Evolutionary conservation across 2,888 invertebrate genomes (phyloP), one percentile per base, ranked within the genome.

Genomic region (Hemithea aestivaria): DNA sequence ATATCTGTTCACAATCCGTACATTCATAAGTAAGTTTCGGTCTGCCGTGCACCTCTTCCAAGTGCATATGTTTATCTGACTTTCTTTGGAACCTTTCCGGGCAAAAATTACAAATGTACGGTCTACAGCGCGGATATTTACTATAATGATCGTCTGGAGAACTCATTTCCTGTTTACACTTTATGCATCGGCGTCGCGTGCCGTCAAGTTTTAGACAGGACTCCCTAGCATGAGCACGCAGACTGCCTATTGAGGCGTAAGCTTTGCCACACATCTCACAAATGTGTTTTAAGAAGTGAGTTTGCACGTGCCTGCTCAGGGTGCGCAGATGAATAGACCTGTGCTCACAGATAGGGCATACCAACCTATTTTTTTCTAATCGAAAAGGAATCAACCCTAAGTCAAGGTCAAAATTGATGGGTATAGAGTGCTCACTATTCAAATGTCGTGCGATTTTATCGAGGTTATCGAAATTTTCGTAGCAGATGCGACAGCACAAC

Each of bases 211-310:
- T n/a, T n/a, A n/a, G n/a, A n/a, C n/a, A n/a, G n/a, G n/a, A n/a
- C 20, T 55, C 55, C 7, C 54, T 51, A 9, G 58, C 51, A 32
- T 74, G 73, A 7, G 50, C 38, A 1, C 53, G 42, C 2, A 73
- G 47, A 2, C 66, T 54, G 0, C 58, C 47, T 2, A 43, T 41
- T 0, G 61, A 58, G 1, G 61, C 51, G 35, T 66, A 73, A 1
- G 59, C 60, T 34, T 69, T 73, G 1, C 73, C 74, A 39, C 73
- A 74, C 5, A 53, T 56, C 12, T 66, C 71, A 24, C 73, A 74
- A 0, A 67, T 66, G 39, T 56, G 63, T 25, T 66, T 69, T 3
- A 49, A 44, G 28, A 53, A 72, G 50, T 74, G 74, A 0, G 56
- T 54, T 20, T 66, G 62, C 31, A 66, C 67, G 35, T 74, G 74